Conservation (phyloP, 2,888 invertebrate species). For the Trichacis sp. region DNA sequence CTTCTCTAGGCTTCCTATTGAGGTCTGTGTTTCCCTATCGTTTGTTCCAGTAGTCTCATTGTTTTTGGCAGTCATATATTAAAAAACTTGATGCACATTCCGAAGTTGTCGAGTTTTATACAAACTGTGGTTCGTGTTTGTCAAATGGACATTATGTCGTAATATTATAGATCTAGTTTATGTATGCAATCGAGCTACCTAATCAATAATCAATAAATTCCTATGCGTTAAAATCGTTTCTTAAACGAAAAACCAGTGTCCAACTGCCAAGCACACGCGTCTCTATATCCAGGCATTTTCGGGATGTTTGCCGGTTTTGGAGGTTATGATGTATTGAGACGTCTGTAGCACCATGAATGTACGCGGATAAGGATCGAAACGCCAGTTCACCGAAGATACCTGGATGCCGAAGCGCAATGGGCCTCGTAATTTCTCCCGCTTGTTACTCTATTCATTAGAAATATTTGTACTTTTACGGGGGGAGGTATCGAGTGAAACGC, state of each 20-base stretch:
- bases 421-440: constrained; percentile 35
- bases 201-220: constrained; percentile 47
- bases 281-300: no score
- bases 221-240: constrained; percentile 57
- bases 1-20: constrained; percentile 19
- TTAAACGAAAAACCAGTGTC: constrained; percentile 58
- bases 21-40: neutral
- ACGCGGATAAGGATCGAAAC: no score
- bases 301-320: no score
- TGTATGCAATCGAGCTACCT: constrained; percentile 31
- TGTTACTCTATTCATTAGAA: constrained; percentile 64
- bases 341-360: no score
- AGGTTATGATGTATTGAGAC: no score
- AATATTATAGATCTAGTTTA: constrained; percentile 14
- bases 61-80: no score
- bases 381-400: no score
- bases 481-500: constrained; percentile 64
- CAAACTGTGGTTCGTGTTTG: constrained; percentile 7
- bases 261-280: no score
- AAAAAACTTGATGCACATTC: no score
- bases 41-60: no score
- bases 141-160: no score
- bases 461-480: constrained; percentile 67
- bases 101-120: constrained; percentile 16
- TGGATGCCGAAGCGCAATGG: constrained; percentile 30